Conservation (phyloP, 2,888 invertebrate species). For the Fragum whitleyi region DNA sequence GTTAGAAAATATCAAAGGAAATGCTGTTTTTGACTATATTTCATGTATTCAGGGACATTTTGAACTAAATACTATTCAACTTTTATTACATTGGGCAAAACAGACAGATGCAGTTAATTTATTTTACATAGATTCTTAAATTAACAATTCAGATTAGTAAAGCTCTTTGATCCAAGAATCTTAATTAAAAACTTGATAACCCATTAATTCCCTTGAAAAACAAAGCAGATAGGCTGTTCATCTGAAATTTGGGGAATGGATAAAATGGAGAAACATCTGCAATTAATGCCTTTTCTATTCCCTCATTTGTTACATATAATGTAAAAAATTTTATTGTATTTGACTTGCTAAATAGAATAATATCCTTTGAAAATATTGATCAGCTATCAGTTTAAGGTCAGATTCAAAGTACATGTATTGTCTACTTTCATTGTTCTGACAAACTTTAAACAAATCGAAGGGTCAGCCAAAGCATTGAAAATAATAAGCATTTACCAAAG, state of each 20-base stretch:
- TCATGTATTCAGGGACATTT: not conserved
- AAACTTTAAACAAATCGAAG: no score
- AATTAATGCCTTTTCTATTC: not conserved
- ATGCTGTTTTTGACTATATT: no score
- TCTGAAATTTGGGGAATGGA: conserved; percentile 10
- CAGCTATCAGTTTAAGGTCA: no score
- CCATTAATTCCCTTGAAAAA: conserved; percentile 14
- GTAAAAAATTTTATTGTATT: no score
- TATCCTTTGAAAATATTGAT: no score
- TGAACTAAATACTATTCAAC: not conserved
- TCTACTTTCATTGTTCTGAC: no score
- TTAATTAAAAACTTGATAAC: conserved; percentile 24
- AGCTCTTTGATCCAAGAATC: conserved; percentile 7
- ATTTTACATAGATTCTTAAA: conserved; percentile 20
- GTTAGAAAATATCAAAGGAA: no score
- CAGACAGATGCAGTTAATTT: conserved; percentile 21
- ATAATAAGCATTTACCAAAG: no score
- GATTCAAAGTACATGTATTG: no score
- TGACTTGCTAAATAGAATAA: no score
- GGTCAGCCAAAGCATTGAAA: no score
- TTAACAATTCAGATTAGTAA: conserved; percentile 15
- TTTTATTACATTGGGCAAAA: conserved; percentile 5
- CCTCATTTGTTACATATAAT: no score
- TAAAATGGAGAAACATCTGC: conserved; percentile 12
- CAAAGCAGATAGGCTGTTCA: conserved; percentile 9